These are phyloP conservation scores for Zoanthus gigantus DNA, from an alignment of 92 coral and sea anemone genomes.

Conservation along the genomic window DNA sequence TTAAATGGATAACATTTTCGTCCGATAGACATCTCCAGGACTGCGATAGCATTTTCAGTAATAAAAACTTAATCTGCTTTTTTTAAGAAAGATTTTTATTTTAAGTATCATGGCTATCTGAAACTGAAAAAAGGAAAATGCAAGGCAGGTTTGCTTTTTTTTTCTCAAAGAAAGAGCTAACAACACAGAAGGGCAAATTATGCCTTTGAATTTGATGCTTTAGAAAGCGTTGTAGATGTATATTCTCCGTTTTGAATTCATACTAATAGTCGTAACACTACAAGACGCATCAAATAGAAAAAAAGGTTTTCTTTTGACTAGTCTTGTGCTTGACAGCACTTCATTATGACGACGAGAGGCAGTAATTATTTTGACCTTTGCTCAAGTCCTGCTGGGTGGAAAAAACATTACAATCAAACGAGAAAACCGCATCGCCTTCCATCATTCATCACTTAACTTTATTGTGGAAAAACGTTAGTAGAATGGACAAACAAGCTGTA, in stretches of 20 bases:
- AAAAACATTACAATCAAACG: conserved; percentile 30
- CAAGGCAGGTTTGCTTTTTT: no score
- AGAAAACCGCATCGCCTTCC: conserved; percentile 7
- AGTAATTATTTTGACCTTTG: conserved; percentile 47
- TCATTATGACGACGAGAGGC: background rate
- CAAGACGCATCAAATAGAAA: background rate
- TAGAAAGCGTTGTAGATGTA: background rate
- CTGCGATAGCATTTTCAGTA: no score
- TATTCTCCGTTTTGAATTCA: background rate
- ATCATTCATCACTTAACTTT: conserved; percentile 31
- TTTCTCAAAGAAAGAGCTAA: no score
- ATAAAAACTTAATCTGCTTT: no score
- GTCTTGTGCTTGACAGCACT: background rate
- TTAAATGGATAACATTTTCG: no score
- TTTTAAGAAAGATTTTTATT: no score
- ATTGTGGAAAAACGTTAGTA: conserved; percentile 19
- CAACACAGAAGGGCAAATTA: no score
- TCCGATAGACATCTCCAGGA: no score
- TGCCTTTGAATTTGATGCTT: background rate
- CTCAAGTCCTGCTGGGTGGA: conserved; percentile 36
- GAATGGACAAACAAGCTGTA: conserved; percentile 44
- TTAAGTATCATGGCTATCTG: no score
- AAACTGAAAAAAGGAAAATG: no score
- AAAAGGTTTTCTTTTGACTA: background rate
- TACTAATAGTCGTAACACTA: background rate